Evolutionary conservation across 2,113 vertebrate genomes (phyloP), one percentile per base, ranked within the genome.

Genomic region (Rhinopithecus roxellana): DNA sequence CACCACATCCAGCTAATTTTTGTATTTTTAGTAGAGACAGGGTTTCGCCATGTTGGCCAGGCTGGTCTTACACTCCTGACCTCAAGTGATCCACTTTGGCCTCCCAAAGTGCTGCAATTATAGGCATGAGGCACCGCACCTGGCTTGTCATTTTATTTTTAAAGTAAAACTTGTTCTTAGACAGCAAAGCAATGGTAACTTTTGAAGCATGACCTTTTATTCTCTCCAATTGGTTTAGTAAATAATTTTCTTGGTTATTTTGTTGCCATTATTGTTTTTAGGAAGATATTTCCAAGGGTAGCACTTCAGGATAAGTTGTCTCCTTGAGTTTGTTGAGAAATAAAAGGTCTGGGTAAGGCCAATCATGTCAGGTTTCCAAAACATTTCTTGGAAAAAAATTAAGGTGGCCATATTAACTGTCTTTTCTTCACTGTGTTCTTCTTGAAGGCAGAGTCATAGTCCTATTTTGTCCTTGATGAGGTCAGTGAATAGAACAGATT

Each of bases 91-190:
- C 18, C 6, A 2, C 18, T 18, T 55, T 18, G 18, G 52, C 52
- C 52, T 55, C 52, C 18, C 18, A 55, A 20, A 55, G 52, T 20
- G 52, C 52, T 55, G 52, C 17, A 18, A 55, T 55, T 55, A 55
- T 18, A 55, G 52, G 52, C 18, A 7, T 55, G 52, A 55, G 52
- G 17, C 52, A 55, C 52, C 6, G 6, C 18, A 5, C 52, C 52
- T 52, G 57, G 57, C 18, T 20, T 59, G 64, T 55, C 17, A 23
- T 95, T 93, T 89, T 74, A 78, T 84, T 95, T 89, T 92, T 96
- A 45, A 75, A 88, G 52, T 78, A 61, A 88, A 79, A 87, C 25
- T 23, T 90, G 86, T 86, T 82, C 48, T 88, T 78, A 72, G 69
- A 30, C 17, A 89, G 61, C 48, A 89, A 17, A 70, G 40, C 25